Evolutionary conservation across 2,888 invertebrate species (phyloP).

Genomic region (Lasioglossum vierecki): DNA sequence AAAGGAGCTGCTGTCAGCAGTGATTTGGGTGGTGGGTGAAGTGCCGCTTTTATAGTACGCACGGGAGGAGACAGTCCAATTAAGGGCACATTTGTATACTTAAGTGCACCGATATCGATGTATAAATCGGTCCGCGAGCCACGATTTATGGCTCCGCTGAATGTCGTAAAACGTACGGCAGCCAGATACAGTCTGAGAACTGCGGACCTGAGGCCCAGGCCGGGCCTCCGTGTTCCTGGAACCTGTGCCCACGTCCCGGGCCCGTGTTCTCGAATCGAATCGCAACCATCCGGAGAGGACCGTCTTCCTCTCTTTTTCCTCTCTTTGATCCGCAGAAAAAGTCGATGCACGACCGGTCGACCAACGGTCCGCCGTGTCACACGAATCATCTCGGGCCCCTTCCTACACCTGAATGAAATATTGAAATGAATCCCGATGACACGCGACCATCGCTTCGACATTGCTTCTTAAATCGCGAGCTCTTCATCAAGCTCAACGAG

Average conservation of each 20-base stretch:
- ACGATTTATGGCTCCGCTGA: constrained; percentile 77
- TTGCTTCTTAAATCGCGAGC: neutral
- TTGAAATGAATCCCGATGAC: constrained; percentile 42
- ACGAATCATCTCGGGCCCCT: constrained; percentile 30
- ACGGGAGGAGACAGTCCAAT: constrained; percentile 77
- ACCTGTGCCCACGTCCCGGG: constrained; percentile 54
- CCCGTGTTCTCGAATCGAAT: constrained; percentile 29
- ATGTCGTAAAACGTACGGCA: constrained; percentile 76
- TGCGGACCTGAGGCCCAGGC: constrained; percentile 4
- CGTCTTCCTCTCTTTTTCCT: constrained; percentile 27
- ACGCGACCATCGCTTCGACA: constrained; percentile 10
- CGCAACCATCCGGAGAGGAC: neutral
- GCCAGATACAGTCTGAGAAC: constrained; percentile 58
- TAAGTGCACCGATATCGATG: constrained; percentile 77
- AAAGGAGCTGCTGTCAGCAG: constrained; percentile 68
- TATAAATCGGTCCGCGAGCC: constrained; percentile 74
- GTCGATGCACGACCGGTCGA: constrained; percentile 38
- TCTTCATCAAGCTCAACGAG: neutral
- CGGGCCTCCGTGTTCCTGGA: constrained; percentile 58
- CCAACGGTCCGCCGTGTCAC: constrained; percentile 25
- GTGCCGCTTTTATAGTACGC: constrained; percentile 71
- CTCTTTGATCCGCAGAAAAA: constrained; percentile 47
- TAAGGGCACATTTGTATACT: constrained; percentile 79
- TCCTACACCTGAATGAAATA: constrained; percentile 45
- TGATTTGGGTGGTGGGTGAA: constrained; percentile 69